These are phyloP conservation scores for Saccostrea echinata DNA, from an alignment of 1,140 invertebrate genomes.

Conservation along the genomic window DNA sequence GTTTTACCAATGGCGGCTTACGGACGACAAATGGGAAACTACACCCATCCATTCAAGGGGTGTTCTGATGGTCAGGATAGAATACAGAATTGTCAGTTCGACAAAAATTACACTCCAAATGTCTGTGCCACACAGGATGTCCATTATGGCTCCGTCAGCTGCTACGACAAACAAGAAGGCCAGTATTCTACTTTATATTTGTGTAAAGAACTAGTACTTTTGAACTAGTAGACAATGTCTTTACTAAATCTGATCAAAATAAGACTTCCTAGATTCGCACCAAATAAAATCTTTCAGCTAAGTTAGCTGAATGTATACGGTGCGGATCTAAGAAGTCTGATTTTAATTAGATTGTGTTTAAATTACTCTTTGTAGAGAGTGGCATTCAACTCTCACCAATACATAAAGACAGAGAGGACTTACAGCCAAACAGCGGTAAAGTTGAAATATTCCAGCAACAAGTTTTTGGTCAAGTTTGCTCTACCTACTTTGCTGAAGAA, in stretches of 20 bases:
- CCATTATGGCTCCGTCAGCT: slow-evolving; percentile 33
- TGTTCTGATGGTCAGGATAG: neutral
- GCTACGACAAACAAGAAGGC: neutral
- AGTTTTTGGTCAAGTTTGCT: slow-evolving; percentile 68
- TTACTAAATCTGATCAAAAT: too few species aligned
- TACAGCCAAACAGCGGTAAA: neutral
- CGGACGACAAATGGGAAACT: slow-evolving; percentile 34
- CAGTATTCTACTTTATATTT: neutral
- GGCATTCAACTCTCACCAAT: neutral
- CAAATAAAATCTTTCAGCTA: too few species aligned
- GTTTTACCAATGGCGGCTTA: slow-evolving; percentile 49
- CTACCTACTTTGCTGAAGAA: slow-evolving; percentile 62
- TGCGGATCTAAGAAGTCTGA: too few species aligned
- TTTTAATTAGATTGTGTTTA: too few species aligned
- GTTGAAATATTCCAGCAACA: slow-evolving; percentile 47
- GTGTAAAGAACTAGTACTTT: neutral
- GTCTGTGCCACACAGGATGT: slow-evolving; percentile 41
- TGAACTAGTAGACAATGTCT: neutral
- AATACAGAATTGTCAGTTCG: slow-evolving; percentile 43
- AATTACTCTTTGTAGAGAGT: neutral
- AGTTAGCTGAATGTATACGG: too few species aligned
- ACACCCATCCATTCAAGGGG: slow-evolving; percentile 34
- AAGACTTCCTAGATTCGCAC: too few species aligned
- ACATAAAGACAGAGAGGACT: neutral
- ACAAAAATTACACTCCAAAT: slow-evolving; percentile 26